Base-by-base conservation (phyloP, 2,888 invertebrate genomes). In the Drosophila siamana region DNA sequence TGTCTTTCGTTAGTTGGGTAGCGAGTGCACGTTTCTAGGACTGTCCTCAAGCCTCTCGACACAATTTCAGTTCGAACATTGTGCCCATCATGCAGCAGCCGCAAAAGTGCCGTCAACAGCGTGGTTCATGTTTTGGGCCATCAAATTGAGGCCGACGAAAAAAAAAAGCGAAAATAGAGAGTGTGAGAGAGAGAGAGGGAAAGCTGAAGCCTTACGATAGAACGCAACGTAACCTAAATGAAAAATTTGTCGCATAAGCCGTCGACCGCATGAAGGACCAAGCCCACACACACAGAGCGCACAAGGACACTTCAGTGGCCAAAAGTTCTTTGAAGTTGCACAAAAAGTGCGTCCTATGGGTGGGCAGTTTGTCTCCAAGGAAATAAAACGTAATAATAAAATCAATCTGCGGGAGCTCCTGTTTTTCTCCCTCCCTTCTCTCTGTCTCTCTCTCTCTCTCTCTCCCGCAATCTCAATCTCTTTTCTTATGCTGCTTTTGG, bases 311-410 rank as follows among this genome's bases (percentile, higher is more conserved):
- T 75, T 74, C 66, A 75, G 62, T 71, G 55, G 70, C 56, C 68
- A 71, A 74, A 80, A 74, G 78, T 79, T 78, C 90, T 89, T 89
- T 89, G 89, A 89, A 86, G 89, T 89, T 88, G 11, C 67, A 65
- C 40, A 62, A 62, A 46, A 64, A 59, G 63, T 73, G 68, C 50
- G 67, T 65, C 61, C 66, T 69, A 48, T 75, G 86, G 86, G 52
- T 52, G 73, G 67, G 63, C 74, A 83, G 88, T 82, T 82, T 81
- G 87, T 88, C 90, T 83, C 84, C 85, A 90, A 89, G 89, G 90
- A 86, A 90, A 89, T 90, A 89, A 83, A 78, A 84, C 79, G 72
- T 75, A 81, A 79, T 78, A 79, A 78, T 74, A 87, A 88, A 89
- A 89, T 89, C 90, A 89, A 89, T 90, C 83, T 90, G 79, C 55